Evolutionary conservation across 2,113 vertebrate genomes (phyloP).

Genomic region (Tachycineta bicolor): DNA sequence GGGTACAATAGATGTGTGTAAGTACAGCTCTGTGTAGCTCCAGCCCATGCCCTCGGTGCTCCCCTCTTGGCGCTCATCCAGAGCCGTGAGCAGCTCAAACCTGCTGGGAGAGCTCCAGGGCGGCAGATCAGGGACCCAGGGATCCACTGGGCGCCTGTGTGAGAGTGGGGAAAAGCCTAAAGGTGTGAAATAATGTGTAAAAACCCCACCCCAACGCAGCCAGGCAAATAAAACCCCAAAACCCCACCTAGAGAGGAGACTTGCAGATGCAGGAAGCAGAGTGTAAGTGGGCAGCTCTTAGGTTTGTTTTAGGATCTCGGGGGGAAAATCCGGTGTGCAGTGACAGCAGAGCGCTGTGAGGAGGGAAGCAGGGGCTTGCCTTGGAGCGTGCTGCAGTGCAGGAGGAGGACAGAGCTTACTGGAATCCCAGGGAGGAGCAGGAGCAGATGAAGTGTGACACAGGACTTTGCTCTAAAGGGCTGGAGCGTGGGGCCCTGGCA

Average conservation of each 20-base stretch:
- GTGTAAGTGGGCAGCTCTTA: background rate
- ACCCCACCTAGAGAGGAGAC: background rate
- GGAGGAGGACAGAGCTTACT: background rate
- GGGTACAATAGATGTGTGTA: background rate
- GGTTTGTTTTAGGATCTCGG: background rate
- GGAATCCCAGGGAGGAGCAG: background rate
- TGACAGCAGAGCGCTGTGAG: background rate
- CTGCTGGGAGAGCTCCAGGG: background rate
- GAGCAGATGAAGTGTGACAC: background rate
- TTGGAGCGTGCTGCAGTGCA: fast-evolving
- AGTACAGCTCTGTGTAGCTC: fast-evolving
- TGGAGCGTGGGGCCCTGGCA: background rate
- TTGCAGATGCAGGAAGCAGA: background rate
- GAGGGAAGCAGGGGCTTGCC: no score
- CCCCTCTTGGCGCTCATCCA: background rate
- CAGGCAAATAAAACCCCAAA: background rate
- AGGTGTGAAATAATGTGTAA: background rate
- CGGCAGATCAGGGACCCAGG: background rate
- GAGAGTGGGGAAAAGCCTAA: background rate
- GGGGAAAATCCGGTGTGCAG: background rate
- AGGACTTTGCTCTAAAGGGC: fast-evolving
- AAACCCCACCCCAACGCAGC: background rate
- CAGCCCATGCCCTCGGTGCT: fast-evolving
- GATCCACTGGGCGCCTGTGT: fast-evolving
- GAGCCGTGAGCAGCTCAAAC: background rate